Evolutionary conservation across 2,888 invertebrate species (phyloP).

Genomic region (Caradrina kadenii): DNA sequence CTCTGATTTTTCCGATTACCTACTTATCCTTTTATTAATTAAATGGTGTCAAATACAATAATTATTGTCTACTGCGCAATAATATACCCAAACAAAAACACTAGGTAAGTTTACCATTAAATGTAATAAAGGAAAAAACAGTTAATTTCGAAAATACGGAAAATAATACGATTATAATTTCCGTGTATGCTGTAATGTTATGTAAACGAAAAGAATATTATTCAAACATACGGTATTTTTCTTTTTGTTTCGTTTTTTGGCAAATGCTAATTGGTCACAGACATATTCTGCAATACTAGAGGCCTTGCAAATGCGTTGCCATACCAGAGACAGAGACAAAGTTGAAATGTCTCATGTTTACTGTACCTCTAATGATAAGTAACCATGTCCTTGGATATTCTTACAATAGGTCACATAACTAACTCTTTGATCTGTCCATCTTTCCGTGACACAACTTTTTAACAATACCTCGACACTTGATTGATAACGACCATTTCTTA

Average conservation of each 20-base stretch:
- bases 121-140: conserved; percentile 9
- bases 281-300: too few relatives aligned
- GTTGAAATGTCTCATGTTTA: too few relatives aligned
- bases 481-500: conserved; percentile 75
- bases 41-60: not conserved
- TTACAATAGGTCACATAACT: conserved; percentile 59
- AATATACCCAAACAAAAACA: not conserved
- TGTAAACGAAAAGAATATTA: conserved; percentile 2
- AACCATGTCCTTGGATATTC: conserved; percentile 28
- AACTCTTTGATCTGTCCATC: conserved; percentile 72
- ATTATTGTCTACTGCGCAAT: conserved; percentile 18
- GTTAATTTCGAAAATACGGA: conserved; percentile 27
- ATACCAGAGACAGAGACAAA: too few relatives aligned
- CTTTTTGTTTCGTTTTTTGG: too few relatives aligned
- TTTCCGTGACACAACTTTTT: conserved; percentile 70
- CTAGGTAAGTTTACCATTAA: not conserved
- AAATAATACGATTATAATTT: conserved; percentile 27
- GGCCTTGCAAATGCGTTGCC: too few relatives aligned
- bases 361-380: not conserved
- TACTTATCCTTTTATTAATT: too few relatives aligned
- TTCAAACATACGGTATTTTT: not conserved
- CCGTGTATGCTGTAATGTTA: conserved; percentile 12
- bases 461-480: conserved; percentile 66
- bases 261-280: too few relatives aligned
- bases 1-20: too few relatives aligned